Percentiles rank a stretch among this genome's conserved stretches.
These are phyloP conservation scores for Agrochola circellaris DNA, from an alignment of 2,888 invertebrate species.

Conservation along the genomic window DNA sequence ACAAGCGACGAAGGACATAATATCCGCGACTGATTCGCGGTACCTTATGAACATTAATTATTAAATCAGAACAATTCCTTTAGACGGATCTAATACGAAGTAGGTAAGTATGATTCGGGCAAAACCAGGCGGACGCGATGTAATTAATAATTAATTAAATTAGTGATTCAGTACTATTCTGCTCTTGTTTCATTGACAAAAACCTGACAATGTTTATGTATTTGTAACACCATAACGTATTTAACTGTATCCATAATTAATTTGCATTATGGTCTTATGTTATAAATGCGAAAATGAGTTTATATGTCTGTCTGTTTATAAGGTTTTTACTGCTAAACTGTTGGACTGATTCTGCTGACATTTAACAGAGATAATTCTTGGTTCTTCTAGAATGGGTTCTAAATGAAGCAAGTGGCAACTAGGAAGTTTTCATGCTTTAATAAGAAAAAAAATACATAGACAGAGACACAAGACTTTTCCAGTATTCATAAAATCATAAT, in stretches of 20 bases:
- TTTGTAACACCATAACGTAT: slow-evolving; percentile 24
- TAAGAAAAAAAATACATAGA: neutral
- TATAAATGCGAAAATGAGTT: neutral
- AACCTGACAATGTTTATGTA: slow-evolving; percentile 46
- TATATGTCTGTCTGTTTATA: neutral
- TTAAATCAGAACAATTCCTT: slow-evolving; percentile 84
- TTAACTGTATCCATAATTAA: slow-evolving; percentile 28
- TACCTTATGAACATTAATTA: slow-evolving; percentile 85
- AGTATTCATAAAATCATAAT: too few species aligned
- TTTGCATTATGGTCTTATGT: neutral
- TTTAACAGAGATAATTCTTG: neutral
- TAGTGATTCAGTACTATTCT: slow-evolving; percentile 56
- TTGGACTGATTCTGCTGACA: neutral
- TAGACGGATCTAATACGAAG: slow-evolving; percentile 79
- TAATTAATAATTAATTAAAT: slow-evolving; percentile 69
- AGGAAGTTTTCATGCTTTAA: too few species aligned
- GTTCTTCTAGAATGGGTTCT: neutral
- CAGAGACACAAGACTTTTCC: neutral
- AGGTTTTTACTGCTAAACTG: neutral
- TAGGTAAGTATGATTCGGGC: slow-evolving; percentile 58
- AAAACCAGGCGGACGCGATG: slow-evolving; percentile 67
- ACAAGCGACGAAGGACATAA: slow-evolving; percentile 71
- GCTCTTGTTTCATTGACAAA: slow-evolving; percentile 51
- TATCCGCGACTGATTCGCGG: slow-evolving; percentile 86
- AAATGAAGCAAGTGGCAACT: neutral